Evolutionary conservation across 2,888 invertebrate species (phyloP).

Genomic region (Portevinia maculata): DNA sequence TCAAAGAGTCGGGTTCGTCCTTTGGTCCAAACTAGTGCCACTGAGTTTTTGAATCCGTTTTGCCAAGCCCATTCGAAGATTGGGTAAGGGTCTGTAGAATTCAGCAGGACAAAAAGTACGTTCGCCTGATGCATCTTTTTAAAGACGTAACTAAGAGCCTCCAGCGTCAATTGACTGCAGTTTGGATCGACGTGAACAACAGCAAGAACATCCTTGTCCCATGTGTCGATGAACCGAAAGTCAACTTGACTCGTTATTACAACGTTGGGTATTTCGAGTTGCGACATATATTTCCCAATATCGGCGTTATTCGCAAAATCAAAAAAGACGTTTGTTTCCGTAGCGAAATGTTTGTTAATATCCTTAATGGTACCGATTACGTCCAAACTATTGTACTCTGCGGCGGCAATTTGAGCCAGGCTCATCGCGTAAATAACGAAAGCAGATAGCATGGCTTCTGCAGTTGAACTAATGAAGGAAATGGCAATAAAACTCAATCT

Average conservation of each 20-base stretch:
- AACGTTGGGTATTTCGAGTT: background rate
- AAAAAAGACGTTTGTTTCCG: conserved; percentile 2
- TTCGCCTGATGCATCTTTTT: background rate
- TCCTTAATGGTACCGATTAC: background rate
- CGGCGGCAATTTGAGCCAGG: background rate
- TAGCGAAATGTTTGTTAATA: background rate
- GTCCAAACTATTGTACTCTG: background rate
- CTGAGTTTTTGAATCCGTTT: conserved; percentile 77
- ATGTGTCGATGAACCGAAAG: background rate
- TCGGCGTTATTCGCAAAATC: background rate
- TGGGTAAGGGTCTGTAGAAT: background rate
- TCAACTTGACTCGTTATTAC: background rate
- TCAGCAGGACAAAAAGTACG: background rate
- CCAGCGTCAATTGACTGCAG: background rate
- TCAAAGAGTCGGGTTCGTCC: background rate
- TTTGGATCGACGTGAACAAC: background rate
- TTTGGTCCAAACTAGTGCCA: conserved; percentile 24
- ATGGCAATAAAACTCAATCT: too few species aligned
- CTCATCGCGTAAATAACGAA: background rate
- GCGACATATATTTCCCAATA: background rate
- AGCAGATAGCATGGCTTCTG: background rate
- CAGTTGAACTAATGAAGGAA: background rate
- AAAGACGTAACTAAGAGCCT: background rate
- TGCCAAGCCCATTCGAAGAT: conserved; percentile 60
- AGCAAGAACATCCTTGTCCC: background rate